Evolutionary conservation across 1,140 invertebrate genomes (phyloP).

Genomic region (Philaenus spumarius): DNA sequence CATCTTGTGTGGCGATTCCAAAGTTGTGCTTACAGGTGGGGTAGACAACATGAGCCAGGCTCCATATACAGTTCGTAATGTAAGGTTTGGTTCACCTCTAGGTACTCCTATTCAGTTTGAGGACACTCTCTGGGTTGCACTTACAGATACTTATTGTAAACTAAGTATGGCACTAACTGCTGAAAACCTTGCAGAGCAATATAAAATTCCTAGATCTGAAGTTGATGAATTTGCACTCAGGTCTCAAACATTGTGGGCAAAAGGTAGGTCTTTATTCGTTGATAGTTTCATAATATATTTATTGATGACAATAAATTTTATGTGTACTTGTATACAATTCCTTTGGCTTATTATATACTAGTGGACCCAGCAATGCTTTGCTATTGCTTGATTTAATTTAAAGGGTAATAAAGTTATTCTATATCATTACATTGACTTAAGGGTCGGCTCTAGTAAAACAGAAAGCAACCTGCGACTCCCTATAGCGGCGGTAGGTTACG

Average conservation of each 20-base stretch:
- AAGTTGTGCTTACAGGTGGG: conserved; percentile 86
- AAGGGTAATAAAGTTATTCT: no score
- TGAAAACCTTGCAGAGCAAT: conserved; percentile 93
- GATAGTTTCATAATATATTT: no score
- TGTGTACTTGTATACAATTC: no score
- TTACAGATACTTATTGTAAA: conserved; percentile 85
- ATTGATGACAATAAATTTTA: no score
- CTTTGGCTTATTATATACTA: no score
- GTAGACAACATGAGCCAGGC: conserved; percentile 93
- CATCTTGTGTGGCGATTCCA: conserved; percentile 77
- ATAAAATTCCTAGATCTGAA: conserved; percentile 76
- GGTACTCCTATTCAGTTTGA: conserved; percentile 77
- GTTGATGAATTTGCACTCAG: conserved; percentile 82
- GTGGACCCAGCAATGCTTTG: no score
- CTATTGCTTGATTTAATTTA: no score
- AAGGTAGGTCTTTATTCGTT: no score
- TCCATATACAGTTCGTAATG: conserved; percentile 81
- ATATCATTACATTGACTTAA: no score
- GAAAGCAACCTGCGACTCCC: no score
- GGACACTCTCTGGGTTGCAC: conserved; percentile 86
- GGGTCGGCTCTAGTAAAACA: no score
- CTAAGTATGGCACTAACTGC: conserved; percentile 96
- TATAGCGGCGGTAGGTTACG: no score
- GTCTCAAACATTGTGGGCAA: conserved; percentile 79
- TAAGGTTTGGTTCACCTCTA: conserved; percentile 85